Percentiles rank a stretch among this genome's conserved stretches.
Conservation (phyloP, 2,888 invertebrate species). For the Hoplodrina ambigua region DNA sequence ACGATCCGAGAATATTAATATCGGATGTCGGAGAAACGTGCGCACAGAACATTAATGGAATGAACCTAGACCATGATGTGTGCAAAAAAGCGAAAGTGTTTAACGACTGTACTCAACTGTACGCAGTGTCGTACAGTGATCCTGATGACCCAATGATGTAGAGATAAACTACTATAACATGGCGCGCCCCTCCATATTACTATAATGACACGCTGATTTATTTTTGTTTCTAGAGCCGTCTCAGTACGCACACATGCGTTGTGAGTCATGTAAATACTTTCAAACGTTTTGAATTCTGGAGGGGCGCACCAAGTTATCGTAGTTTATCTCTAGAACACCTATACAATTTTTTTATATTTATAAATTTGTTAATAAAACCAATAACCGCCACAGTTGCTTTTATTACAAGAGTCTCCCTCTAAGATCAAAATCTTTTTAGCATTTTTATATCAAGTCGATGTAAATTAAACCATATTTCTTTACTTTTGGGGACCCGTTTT, state of each 20-base stretch:
- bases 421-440: slow-evolving; percentile 47
- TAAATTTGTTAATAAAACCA: slow-evolving; percentile 67
- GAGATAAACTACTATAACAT: background rate
- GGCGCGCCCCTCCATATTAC: no score
- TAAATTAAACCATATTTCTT: slow-evolving; percentile 59
- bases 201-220: no score
- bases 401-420: slow-evolving; percentile 54
- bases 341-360: slow-evolving; percentile 57
- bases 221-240: no score
- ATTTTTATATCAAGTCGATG: slow-evolving; percentile 50
- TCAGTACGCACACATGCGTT: no score
- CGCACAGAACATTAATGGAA: slow-evolving; percentile 84
- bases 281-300: no score
- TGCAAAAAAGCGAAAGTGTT: slow-evolving; percentile 88
- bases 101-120: slow-evolving; percentile 87
- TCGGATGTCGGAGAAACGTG: slow-evolving; percentile 88
- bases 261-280: no score
- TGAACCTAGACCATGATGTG: slow-evolving; percentile 86
- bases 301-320: no score
- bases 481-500: slow-evolving; percentile 40
- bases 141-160: slow-evolving; percentile 65
- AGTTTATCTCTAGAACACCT: no score
- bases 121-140: slow-evolving; percentile 82
- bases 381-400: slow-evolving; percentile 59
- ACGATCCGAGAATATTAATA: slow-evolving; percentile 85